Evolutionary conservation across 2,888 invertebrate species (phyloP).

Genomic region (Leptinotarsa peninsularis): DNA sequence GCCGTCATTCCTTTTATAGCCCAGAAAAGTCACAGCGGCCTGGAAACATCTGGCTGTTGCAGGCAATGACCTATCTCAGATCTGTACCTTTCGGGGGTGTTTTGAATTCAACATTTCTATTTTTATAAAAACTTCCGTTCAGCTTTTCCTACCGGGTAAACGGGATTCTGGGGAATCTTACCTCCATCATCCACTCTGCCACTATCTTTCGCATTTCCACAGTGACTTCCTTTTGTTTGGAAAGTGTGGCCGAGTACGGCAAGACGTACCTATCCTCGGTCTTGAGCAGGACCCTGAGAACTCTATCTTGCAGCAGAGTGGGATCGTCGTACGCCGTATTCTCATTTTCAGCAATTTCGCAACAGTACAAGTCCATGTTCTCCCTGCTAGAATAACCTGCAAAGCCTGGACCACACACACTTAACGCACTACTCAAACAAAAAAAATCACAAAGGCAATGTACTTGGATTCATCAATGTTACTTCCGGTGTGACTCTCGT

Average conservation of each 20-base stretch:
- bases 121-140: not conserved
- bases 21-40: not conserved
- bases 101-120: not conserved
- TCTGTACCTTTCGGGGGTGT: not conserved
- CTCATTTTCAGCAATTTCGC: constrained; percentile 61
- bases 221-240: constrained; percentile 89
- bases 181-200: constrained; percentile 98
- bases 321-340: constrained; percentile 73
- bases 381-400: constrained; percentile 27
- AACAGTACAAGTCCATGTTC: constrained; percentile 64
- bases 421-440: constrained; percentile 40
- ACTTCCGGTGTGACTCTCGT: constrained; percentile 20
- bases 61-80: not conserved
- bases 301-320: constrained; percentile 79
- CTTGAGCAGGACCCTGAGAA: constrained; percentile 84
- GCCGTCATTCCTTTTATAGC: not conserved
- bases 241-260: constrained; percentile 77
- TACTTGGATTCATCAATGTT: constrained; percentile 40
- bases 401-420: constrained; percentile 38
- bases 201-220: constrained; percentile 92
- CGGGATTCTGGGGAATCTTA: constrained; percentile 64
- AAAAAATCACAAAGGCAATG: constrained; percentile 43
- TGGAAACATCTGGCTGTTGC: constrained; percentile 6
- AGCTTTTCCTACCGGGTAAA: not conserved
- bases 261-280: constrained; percentile 88